Base-by-base conservation (phyloP, 2,797 vertebrate genomes). In the Tauraco hartlaubi region DNA sequence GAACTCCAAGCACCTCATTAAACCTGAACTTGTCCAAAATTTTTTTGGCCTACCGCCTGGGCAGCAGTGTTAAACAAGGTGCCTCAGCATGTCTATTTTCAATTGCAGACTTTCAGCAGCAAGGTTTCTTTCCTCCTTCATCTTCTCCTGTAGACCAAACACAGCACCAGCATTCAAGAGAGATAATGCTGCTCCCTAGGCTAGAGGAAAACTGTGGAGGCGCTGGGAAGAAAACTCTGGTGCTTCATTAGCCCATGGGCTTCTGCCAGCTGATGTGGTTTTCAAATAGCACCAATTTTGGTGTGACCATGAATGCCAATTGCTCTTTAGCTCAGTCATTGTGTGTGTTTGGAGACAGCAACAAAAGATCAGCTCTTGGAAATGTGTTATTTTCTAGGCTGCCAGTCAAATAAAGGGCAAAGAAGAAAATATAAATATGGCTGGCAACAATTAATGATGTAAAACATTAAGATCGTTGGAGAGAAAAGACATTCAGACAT, bases 1-100 rank as follows among this genome's bases (percentile, higher is more conserved):
- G 72, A 79, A 73, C 43, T 90, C 73, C 66, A 84, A 81, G 77
- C 26, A 93, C 20, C 49, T 90, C 64, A 95, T 88, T 94, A 85
- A 85, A 92, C 88, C 39, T 41, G 39, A 90, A 73, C 58, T 62
- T 58, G 48, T 66, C 56, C 81, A 76, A 14, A 14, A 20, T 31
- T 35, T 55, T 92, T 78, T 67, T 85, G 81, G 74, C 67, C 56
- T 67, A 5, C 22, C 82, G 63, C 75, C 82, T 5, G 3, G 61
- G 54, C 28, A 92, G 67, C 18, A 41, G 52, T 52, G 46, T 74
- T 92, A 33, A n/a, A 61, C 72, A 89, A 79, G 71, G 56, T 84
- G 69, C 56, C 61, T 86, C 72, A 81, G 71, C 75, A 31, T 62
- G 39, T 75, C 59, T 83, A 2, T 87, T 92, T 91, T 66, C 86